Conservation (phyloP, 2,113 vertebrate genomes). For the Cebus imitator region DNA sequence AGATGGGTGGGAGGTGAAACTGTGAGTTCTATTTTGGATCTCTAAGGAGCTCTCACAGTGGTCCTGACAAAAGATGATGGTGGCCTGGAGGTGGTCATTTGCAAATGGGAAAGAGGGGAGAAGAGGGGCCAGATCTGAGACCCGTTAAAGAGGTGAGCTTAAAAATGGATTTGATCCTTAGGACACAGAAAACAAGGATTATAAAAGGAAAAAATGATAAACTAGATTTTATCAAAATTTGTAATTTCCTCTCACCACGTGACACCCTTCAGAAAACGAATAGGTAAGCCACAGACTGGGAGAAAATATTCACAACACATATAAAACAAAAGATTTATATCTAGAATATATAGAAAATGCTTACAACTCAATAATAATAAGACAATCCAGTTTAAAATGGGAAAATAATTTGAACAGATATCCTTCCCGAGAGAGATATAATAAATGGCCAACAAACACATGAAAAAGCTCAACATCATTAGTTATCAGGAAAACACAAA, state of each 20-base stretch:
- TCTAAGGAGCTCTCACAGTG: not conserved
- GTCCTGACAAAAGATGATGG: not conserved
- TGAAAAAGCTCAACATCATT: not conserved
- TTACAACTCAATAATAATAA: not conserved
- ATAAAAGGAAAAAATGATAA: constrained; percentile 6
- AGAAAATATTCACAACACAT: not conserved
- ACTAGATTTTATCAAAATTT: not conserved
- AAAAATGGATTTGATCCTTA: not conserved
- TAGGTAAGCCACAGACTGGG: not conserved
- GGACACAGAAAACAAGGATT: not conserved
- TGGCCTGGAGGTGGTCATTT: not conserved
- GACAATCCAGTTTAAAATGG: not conserved
- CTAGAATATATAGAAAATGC: not conserved
- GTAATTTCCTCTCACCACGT: not conserved
- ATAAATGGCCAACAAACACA: not conserved
- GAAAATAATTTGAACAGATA: constrained; percentile 2
- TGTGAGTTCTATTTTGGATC: not conserved
- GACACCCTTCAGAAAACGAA: not conserved
- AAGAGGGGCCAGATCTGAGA: not conserved
- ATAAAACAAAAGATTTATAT: not conserved
- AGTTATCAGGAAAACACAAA: constrained; percentile 2
- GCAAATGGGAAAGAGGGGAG: not conserved
- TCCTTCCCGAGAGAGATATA: not conserved
- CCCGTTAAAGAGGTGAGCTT: not conserved
- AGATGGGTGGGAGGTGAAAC: not conserved